These are phyloP conservation scores for Bemisia tabaci DNA, from an alignment of 1,140 invertebrate species.

Conservation along the genomic window DNA sequence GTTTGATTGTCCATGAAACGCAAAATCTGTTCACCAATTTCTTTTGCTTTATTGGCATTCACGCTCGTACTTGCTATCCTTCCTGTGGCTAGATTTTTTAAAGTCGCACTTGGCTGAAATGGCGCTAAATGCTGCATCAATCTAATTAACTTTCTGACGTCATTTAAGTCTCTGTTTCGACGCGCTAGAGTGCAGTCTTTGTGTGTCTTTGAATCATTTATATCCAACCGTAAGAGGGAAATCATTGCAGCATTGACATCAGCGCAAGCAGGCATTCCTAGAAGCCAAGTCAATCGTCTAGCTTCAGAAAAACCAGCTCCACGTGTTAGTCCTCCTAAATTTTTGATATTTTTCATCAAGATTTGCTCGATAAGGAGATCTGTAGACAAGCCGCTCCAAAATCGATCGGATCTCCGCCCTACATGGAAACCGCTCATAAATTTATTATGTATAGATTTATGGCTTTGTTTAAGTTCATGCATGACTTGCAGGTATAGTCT, in stretches of 20 bases:
- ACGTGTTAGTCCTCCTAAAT: slow-evolving; percentile 27
- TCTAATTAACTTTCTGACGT: slow-evolving; percentile 25
- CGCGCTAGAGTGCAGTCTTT: slow-evolving; percentile 29
- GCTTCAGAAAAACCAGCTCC: slow-evolving; percentile 27
- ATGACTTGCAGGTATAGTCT: slow-evolving; percentile 14
- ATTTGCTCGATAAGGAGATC: slow-evolving; percentile 31
- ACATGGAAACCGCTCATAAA: slow-evolving; percentile 24
- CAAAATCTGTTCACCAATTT: slow-evolving; percentile 26
- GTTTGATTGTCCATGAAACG: too few species aligned
- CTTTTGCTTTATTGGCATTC: slow-evolving; percentile 29
- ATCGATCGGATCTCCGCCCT: slow-evolving; percentile 26
- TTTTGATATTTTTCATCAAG: slow-evolving; percentile 32
- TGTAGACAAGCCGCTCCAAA: slow-evolving; percentile 28
- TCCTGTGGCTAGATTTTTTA: slow-evolving; percentile 29
- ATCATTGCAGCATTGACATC: slow-evolving; percentile 13
- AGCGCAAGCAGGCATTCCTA: slow-evolving; percentile 18
- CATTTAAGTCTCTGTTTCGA: slow-evolving; percentile 27
- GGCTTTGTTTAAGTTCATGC: background rate
- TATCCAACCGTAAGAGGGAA: slow-evolving; percentile 13
- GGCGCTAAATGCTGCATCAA: slow-evolving; percentile 29
- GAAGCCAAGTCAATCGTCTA: slow-evolving; percentile 29
- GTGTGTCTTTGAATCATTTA: slow-evolving; percentile 26
- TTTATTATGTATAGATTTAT: background rate
- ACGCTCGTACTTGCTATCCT: slow-evolving; percentile 28
- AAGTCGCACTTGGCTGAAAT: slow-evolving; percentile 22